Conservation (phyloP, 1,140 invertebrate species). For the Drosophila mayri region DNA sequence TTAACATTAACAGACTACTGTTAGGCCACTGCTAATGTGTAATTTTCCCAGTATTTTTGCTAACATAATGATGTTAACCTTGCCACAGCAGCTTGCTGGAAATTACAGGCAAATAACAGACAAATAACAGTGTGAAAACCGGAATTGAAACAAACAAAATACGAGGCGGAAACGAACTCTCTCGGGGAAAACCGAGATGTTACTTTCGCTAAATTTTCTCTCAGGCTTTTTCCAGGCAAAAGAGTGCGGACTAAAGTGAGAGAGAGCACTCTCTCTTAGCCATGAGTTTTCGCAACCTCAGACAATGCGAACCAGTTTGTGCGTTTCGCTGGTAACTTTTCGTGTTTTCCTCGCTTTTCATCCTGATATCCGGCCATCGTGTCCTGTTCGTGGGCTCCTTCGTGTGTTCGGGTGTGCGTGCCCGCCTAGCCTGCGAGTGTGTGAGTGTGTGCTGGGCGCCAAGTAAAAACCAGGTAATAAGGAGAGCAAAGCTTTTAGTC, state of each 20-base stretch:
- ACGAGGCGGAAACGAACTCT: conserved; percentile 6
- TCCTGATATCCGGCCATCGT: conserved; percentile 68
- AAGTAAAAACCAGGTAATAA: conserved; percentile 82
- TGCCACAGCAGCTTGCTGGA: too few relatives aligned
- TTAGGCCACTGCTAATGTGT: not conserved
- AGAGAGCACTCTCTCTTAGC: not conserved
- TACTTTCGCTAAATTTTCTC: conserved; percentile 1
- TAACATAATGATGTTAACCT: not conserved
- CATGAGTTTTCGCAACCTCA: conserved; percentile 50
- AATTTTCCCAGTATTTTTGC: conserved; percentile 60
- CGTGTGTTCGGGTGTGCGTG: conserved; percentile 16
- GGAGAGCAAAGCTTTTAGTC: conserved; percentile 82
- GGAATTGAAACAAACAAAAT: conserved; percentile 62
- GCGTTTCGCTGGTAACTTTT: conserved; percentile 44
- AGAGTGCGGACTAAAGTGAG: not conserved
- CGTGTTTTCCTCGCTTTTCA: conserved; percentile 59
- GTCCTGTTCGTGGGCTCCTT: conserved; percentile 22
- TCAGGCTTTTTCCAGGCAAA: not conserved
- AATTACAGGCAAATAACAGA: not conserved
- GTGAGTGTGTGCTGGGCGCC: conserved; percentile 23
- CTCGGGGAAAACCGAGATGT: not conserved
- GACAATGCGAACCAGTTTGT: conserved; percentile 72
- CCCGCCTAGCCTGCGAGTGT: not conserved
- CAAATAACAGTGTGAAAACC: not conserved
- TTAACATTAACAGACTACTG: not conserved